Percentiles rank a stretch among this genome's conserved stretches.
Evolutionary conservation across 2,113 vertebrate genomes (phyloP).

Genomic region (Pseudorectes ferrugineus): DNA sequence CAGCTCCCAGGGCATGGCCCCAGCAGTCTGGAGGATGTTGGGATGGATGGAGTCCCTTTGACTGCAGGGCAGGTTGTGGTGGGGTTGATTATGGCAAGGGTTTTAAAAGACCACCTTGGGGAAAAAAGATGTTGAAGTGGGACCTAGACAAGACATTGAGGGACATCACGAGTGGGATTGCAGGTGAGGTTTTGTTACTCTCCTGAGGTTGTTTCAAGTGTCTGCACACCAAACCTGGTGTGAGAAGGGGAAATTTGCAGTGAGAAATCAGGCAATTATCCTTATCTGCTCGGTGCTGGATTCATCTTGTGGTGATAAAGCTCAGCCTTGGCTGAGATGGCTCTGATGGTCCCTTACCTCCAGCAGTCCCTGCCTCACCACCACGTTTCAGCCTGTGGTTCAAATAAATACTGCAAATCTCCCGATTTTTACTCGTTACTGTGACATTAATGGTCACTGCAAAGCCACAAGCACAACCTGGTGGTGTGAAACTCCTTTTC

Average conservation of each 20-base stretch:
- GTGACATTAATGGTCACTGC: not conserved
- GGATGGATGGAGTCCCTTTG: not conserved
- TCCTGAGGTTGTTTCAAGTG: not conserved
- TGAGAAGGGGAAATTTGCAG: not conserved
- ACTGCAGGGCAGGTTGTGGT: not conserved
- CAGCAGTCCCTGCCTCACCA: not conserved
- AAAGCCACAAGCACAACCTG: not conserved
- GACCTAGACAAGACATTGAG: not conserved
- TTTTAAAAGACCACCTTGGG: not conserved
- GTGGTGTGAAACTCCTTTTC: not conserved
- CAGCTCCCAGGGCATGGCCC: not conserved
- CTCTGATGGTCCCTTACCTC: not conserved
- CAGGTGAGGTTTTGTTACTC: not conserved
- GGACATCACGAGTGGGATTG: not conserved
- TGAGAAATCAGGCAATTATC: not conserved
- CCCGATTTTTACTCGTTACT: not conserved
- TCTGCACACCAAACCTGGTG: not conserved
- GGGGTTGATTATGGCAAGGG: not conserved
- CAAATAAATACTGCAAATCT: not conserved
- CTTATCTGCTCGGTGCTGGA: not conserved
- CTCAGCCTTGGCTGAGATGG: not conserved
- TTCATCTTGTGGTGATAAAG: not conserved
- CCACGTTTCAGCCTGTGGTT: not conserved
- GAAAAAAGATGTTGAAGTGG: not conserved
- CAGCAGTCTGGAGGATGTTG: not conserved